phyloP scores from a whole-genome alignment of 2,113 vertebrate genomes.

The Pluvialis apricaria region DNA sequence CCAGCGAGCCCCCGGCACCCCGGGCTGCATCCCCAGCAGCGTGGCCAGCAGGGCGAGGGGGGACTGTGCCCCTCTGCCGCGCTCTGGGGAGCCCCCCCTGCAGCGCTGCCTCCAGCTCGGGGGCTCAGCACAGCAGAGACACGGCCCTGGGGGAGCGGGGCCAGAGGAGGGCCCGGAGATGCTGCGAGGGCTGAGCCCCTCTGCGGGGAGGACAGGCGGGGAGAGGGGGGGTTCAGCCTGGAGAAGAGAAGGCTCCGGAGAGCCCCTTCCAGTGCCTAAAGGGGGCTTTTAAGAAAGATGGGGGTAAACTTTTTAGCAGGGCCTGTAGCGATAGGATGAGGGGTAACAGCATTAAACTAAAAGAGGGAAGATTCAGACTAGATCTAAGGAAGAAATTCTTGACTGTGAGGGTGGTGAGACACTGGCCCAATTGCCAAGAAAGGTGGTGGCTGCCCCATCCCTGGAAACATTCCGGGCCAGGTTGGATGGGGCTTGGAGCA shows the following conservation, averaged over 20 bases:
- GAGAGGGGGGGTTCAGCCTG: background rate
- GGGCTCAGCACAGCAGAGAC: background rate
- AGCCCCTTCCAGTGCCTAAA: rapidly evolving
- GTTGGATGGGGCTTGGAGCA: rapidly evolving
- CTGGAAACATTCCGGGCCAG: background rate
- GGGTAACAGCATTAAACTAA: background rate
- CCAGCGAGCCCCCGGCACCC: rapidly evolving
- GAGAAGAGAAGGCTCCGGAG: rapidly evolving
- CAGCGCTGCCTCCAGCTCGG: background rate
- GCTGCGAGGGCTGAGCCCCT: background rate
- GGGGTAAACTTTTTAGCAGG: background rate
- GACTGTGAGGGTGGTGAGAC: rapidly evolving
- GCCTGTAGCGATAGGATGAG: background rate
- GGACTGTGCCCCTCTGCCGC: rapidly evolving
- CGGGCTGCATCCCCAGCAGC: background rate
- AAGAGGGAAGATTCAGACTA: background rate
- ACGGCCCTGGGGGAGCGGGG: rapidly evolving
- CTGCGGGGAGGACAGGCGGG: rapidly evolving
- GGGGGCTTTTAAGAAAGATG: background rate
- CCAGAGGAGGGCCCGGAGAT: background rate
- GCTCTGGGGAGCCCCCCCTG: background rate
- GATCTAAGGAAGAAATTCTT: background rate
- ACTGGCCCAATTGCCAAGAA: rapidly evolving
- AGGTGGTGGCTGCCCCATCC: background rate
- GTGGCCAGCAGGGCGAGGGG: background rate